A percentile compares a stretch with the other conserved stretches of the same genome.
Evolutionary conservation across 23 tunicate species (phyloP).

Genomic region (Trididemnum miniatum): DNA sequence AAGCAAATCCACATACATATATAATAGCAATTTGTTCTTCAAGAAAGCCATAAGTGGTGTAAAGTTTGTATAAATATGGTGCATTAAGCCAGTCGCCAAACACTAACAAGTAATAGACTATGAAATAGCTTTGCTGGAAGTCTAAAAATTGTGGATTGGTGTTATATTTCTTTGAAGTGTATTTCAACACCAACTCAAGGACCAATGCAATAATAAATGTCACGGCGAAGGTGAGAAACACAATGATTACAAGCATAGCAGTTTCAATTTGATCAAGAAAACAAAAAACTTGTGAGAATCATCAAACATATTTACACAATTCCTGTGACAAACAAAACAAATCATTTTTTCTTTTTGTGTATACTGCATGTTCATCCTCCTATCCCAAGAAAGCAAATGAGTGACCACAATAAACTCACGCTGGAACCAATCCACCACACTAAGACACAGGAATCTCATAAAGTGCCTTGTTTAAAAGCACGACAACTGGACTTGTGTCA

Average conservation of each 20-base stretch:
- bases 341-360: no score
- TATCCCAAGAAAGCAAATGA: no score
- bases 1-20: constrained; percentile 86
- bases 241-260: constrained; percentile 49
- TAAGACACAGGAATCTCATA: no score
- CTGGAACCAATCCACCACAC: no score
- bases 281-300: no score
- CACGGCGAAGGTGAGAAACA: constrained; percentile 41
- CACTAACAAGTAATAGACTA: constrained; percentile 51
- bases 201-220: constrained; percentile 16
- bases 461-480: no score
- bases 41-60: constrained; percentile 70
- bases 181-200: constrained; percentile 14
- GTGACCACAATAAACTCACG: no score
- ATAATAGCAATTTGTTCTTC: constrained; percentile 95
- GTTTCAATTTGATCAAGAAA: not conserved
- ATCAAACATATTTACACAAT: no score
- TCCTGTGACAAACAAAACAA: no score
- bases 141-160: constrained; percentile 90
- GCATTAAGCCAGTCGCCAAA: constrained; percentile 99
- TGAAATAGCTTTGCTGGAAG: constrained; percentile 76
- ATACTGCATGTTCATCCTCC: no score
- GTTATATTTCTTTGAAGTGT: constrained; percentile 40
- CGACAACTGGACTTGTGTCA: no score
- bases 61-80: constrained; percentile 89